Base-by-base conservation (phyloP, 2,797 vertebrate species). In the Kryptolebias ocellatus region DNA sequence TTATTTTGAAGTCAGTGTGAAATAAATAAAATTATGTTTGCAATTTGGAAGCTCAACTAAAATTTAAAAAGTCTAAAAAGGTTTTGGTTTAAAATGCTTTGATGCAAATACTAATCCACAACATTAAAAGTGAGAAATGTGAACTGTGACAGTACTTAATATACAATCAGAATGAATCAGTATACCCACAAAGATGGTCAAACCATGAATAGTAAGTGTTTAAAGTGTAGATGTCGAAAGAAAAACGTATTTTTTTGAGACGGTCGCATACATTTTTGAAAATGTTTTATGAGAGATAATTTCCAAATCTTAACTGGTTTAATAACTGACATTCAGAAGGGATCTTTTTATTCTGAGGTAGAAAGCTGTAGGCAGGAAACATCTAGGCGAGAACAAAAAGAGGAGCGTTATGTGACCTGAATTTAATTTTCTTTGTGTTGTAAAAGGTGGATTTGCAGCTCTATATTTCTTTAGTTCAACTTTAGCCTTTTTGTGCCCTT, bases 321-420 rank as follows among this genome's bases (percentile, higher is more conserved):
- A 51, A 39, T 11, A 42, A 27, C 42, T 52, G 49, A 52, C 60
- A 62, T 62, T 62, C 47, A 17, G 34, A 62, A 42, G 34, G 37
- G 31, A 39, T 60, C 17, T 28, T 11, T 1, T 24, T 79, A 79
- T 62, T 71, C 37, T 73, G 51, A 46, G 46, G 70, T 62, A 50
- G 64, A 78, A 77, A 67, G 67, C 66, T 20, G 10, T 51, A 55
- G 70, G 71, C 46, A 69, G 57, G 44, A 59, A 60, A 54, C 2
- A 17, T 20, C 34, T 53, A 51, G 55, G 8, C 3, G 0, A 74
- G 82, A 80, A 75, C 66, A 80, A 73, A 83, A 71, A 70, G 16
- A 58, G 42, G 58, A 75, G 28, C 14, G 29, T 70, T 76, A 61
- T 70, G 69, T 83, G 73, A 67, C 52, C 52, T 75, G 76, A 83